Evolutionary conservation across 2,797 vertebrate species (phyloP).

Genomic region (Hippocampus kuda): DNA sequence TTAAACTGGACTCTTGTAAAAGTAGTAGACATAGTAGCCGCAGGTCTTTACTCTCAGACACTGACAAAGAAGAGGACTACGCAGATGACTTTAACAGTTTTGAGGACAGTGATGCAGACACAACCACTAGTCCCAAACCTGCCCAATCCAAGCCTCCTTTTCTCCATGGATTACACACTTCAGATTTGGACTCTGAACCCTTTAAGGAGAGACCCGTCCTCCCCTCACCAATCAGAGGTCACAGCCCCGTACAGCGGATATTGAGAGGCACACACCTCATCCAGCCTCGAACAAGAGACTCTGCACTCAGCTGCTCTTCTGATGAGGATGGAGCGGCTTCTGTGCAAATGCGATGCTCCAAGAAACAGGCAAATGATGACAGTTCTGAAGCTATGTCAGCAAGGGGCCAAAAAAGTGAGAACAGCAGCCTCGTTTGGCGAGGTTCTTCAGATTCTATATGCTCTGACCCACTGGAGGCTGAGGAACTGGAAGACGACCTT

Average conservation of each 20-base stretch:
- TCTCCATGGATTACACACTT: constrained; percentile 32
- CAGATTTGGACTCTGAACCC: constrained; percentile 43
- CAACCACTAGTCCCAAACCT: constrained; percentile 53
- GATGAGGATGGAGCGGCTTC: constrained; percentile 28
- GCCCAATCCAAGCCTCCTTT: constrained; percentile 27
- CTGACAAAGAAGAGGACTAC: constrained; percentile 60
- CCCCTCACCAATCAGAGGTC: constrained; percentile 63
- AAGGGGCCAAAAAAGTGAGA: constrained; percentile 36
- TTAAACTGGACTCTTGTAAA: constrained; percentile 26
- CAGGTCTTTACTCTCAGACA: constrained; percentile 55
- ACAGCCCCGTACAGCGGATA: constrained; percentile 61
- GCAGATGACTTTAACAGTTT: constrained; percentile 74
- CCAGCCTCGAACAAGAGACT: constrained; percentile 36
- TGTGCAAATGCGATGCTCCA: constrained; percentile 18
- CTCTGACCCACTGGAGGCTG: constrained; percentile 45
- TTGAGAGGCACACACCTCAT: constrained; percentile 53
- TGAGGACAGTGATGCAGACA: constrained; percentile 58
- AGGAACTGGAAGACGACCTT: constrained; percentile 58
- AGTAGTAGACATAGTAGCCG: constrained; percentile 41
- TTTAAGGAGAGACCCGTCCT: constrained; percentile 45
- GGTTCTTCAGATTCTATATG: constrained; percentile 53
- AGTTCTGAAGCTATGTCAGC: constrained; percentile 17
- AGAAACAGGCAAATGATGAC: constrained; percentile 17
- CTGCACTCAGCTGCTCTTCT: constrained; percentile 54
- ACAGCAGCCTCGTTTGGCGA: constrained; percentile 30